Percentiles rank a stretch among this genome's conserved stretches.
Conservation (phyloP, 2,797 vertebrate genomes). For the Smutsia gigantea region DNA sequence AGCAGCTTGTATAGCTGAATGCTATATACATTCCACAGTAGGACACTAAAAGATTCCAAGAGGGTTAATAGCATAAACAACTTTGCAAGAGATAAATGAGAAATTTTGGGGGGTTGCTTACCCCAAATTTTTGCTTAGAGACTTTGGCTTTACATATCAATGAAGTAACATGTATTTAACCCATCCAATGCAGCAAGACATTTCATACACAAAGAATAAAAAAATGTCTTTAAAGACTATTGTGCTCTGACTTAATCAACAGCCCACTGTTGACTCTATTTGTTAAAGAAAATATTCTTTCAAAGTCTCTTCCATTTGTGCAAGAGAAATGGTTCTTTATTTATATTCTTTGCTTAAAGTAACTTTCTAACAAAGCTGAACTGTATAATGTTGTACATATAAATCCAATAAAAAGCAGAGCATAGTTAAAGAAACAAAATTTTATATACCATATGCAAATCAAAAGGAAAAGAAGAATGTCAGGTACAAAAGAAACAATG, state of each 20-base stretch:
- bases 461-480: slow-evolving; percentile 62
- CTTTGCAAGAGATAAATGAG: background rate
- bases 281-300: background rate
- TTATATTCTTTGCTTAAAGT: background rate
- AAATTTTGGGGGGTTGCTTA: background rate
- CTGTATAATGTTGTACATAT: background rate
- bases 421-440: slow-evolving; percentile 33
- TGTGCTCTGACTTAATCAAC: background rate
- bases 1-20: background rate
- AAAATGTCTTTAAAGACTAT: background rate
- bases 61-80: background rate
- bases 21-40: background rate
- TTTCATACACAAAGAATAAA: background rate
- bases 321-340: background rate
- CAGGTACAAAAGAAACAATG: slow-evolving; percentile 61
- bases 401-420: slow-evolving; percentile 44
- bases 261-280: background rate
- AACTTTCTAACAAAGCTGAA: background rate
- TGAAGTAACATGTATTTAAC: background rate
- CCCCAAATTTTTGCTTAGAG: background rate
- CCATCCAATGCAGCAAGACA: background rate
- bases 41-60: background rate
- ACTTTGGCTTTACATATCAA: background rate
- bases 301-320: background rate
- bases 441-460: slow-evolving; percentile 10